Evolutionary conservation across 2,888 invertebrate genomes (phyloP), one percentile per base, ranked within the genome.

Genomic region (Lasioglossum lativentre): DNA sequence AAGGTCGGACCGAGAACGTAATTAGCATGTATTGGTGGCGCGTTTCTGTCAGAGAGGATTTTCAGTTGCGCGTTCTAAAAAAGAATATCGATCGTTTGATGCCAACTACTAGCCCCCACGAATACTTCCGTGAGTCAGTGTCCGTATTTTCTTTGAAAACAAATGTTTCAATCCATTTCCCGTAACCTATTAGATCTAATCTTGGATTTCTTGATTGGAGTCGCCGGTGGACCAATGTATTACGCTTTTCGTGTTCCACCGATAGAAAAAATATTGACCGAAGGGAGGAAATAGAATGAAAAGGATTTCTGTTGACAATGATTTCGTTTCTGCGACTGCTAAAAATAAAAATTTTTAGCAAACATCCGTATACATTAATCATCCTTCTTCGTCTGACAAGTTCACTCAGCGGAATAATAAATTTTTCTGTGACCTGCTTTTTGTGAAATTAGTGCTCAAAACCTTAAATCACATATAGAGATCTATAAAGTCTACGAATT

Each of bases 81-180:
- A 73, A 42, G 72, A 47, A 68, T 68, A 68, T 38, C 38, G 23
- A 68, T 68, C 68, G 68, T 68, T 68, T 72, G 72, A 42, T 72
- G 27, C 72, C 45, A 45, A 38, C 38, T 40, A 68, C 23, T 38
- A 34, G 68, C 38, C 23, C 68, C 68, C 52, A 68, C 68, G 23
- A 68, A 68, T 68, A 68, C 68, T 68, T 68, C 68, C 68, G 68
- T 68, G 68, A 68, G 38, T 68, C 68, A 68, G 68, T 68, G 68
- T 68, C 23, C 68, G 68, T 68, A 38, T 68, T 68, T 68, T 68
- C 68, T 68, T 38, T 68, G 68, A 68, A 68, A 68, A 68, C 68
- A 68, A 68, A 34, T 38, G 68, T 38, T 68, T 38, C 68, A 68
- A 68, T 68, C 68, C 38, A 23, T 68, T 74, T 52, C 47, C 56